Evolutionary conservation across 2,888 invertebrate species (phyloP), one percentile per base, ranked within the genome.

Genomic region (Cryptocephalus primarius): DNA sequence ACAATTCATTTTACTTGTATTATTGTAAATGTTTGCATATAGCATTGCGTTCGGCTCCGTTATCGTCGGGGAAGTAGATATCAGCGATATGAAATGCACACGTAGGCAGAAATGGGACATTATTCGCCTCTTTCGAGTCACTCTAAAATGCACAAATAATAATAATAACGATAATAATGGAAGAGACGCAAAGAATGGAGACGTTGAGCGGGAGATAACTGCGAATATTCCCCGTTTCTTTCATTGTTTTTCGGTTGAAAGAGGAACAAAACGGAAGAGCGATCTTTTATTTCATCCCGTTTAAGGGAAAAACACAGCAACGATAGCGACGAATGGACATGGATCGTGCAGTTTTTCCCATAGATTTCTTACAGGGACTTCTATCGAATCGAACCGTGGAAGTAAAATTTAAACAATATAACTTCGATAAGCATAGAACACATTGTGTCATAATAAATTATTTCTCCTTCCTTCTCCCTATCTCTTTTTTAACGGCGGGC

Each of bases 1-100:
- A 57, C 58, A 56, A 52, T 55, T 54, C 58, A 61, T 54, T 54
- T 52, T 52, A 52, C 53, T 49, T 48, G 50, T 55, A 52, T 51
- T 46, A 48, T 51, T 48, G 45, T 55, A 50, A 61, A 60, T 61
- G 60, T 60, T 55, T 57, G 57, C 58, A 47, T 43, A 47, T 44
- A 42, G 42, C 34, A 49, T 38, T 51, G 56, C 56, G 54, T 55
- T 57, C 49, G 51, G 56, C 55, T 56, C 50, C 58, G 56, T 59
- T 59, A 60, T 60, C 59, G 44, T 43, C 55, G 49, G 58, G 58
- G 58, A 60, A 53, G 53, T 49, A 57, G 60, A 60, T 60, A 61
- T 59, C 58, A 56, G 52, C 54, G 59, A 61, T 61, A 62, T 48
- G 52, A 54, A 55, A 57, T 56, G 55, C 54, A 53, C 39, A 47